Conservation (phyloP, 2,888 invertebrate species). For the Strigamia transsilvanica region DNA sequence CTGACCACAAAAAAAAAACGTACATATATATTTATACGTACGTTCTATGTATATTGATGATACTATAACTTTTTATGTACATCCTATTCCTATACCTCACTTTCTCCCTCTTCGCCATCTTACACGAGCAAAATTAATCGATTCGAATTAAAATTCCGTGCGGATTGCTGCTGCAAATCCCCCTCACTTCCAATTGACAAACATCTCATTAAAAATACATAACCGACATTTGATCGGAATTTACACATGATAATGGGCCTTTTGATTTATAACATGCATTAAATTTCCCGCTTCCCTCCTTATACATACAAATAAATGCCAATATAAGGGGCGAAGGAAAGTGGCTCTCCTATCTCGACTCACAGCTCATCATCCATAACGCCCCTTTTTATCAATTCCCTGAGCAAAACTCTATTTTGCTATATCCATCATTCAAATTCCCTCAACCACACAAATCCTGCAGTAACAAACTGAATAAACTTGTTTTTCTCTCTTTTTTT, state of each 20-base stretch:
- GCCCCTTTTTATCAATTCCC: conserved; percentile 40
- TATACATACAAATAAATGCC: conserved; percentile 22
- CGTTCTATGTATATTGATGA: no score
- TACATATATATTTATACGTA: no score
- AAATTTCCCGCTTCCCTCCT: conserved; percentile 6
- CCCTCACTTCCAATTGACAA: conserved; percentile 32
- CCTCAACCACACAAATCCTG: conserved; percentile 23
- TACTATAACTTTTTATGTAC: neutral
- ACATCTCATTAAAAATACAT: conserved; percentile 43
- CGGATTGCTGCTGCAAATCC: conserved; percentile 14
- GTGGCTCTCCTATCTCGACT: neutral
- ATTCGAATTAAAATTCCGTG: conserved; percentile 24
- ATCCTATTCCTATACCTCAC: neutral
- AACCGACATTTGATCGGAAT: conserved; percentile 42
- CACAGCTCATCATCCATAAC: conserved; percentile 35
- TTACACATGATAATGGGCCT: conserved; percentile 29
- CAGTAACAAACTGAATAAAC: conserved; percentile 7
- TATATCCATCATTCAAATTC: conserved; percentile 21
- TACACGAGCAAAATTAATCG: neutral
- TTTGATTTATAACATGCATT: conserved; percentile 40
- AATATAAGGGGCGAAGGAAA: neutral
- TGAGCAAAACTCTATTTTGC: conserved; percentile 4
- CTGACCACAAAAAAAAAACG: no score
- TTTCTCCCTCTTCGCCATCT: neutral
- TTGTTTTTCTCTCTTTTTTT: neutral